These are phyloP conservation scores for Indicator indicator DNA, from an alignment of 2,113 vertebrate species.

Conservation along the genomic window DNA sequence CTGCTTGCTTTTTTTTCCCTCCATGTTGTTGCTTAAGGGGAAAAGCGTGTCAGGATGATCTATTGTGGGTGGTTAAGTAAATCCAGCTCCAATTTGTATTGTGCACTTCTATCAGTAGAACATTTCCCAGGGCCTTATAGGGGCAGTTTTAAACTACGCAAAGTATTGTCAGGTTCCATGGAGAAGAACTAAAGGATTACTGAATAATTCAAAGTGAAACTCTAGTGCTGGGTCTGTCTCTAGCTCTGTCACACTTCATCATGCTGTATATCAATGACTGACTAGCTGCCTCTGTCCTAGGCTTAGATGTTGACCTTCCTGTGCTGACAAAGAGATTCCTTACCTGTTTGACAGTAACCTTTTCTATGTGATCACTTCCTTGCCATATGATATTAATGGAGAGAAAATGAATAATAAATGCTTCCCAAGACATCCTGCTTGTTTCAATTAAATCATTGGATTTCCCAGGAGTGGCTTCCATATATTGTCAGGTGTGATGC, in stretches of 20 bases:
- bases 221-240: not conserved
- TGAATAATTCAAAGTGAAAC: slow-evolving; percentile 48
- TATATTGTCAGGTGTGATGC: not conserved
- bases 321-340: slow-evolving; percentile 12
- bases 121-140: slow-evolving; percentile 26
- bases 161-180: slow-evolving; percentile 23
- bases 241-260: slow-evolving; percentile 41
- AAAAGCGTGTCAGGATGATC: slow-evolving; percentile 28
- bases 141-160: slow-evolving; percentile 56
- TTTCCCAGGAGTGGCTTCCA: not conserved
- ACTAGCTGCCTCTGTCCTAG: not conserved
- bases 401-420: slow-evolving; percentile 40
- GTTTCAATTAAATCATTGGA: not conserved
- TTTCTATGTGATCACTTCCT: slow-evolving; percentile 31
- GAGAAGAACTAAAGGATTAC: not conserved
- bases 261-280: not conserved
- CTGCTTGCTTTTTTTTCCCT: not conserved
- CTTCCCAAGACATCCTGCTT: slow-evolving; percentile 13
- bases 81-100: slow-evolving; percentile 43
- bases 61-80: slow-evolving; percentile 34
- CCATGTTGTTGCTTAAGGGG: not conserved
- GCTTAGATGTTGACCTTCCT: slow-evolving; percentile 50
- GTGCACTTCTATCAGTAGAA: slow-evolving; percentile 45
- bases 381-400: slow-evolving; percentile 18
- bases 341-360: slow-evolving; percentile 16